Conservation (phyloP, 1,140 invertebrate genomes). For the Cecropterus lyciades region DNA sequence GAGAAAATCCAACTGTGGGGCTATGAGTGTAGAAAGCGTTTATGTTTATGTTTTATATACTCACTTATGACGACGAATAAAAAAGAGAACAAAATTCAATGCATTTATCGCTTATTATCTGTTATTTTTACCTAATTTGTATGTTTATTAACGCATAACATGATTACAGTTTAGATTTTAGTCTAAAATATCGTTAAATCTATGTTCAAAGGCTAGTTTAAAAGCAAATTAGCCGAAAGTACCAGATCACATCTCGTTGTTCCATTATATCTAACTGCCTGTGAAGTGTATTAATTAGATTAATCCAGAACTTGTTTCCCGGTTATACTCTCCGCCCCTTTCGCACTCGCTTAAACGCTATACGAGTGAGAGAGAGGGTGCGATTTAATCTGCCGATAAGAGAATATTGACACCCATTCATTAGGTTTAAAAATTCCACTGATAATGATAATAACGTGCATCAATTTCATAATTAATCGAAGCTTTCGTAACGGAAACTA, state of each 20-base stretch:
- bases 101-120: too few species aligned
- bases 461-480: neutral
- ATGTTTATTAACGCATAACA: too few species aligned
- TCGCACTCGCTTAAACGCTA: neutral
- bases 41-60: too few species aligned
- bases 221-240: slow-evolving; percentile 21
- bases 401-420: slow-evolving; percentile 26
- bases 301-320: slow-evolving; percentile 35
- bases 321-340: neutral
- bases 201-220: neutral
- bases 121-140: too few species aligned
- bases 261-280: slow-evolving; percentile 36
- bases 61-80: too few species aligned
- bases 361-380: neutral
- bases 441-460: slow-evolving; percentile 8
- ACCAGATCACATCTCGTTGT: slow-evolving; percentile 20
- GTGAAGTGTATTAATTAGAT: slow-evolving; percentile 42
- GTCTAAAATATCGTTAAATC: neutral
- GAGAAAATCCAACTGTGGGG: too few species aligned
- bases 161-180: too few species aligned
- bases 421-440: slow-evolving; percentile 10
- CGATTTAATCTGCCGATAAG: slow-evolving; percentile 18
- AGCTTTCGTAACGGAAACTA: neutral
- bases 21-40: too few species aligned
- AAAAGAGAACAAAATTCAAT: too few species aligned